These are phyloP conservation scores for Rachycentron canadum DNA, from an alignment of 2,797 vertebrate genomes.

Conservation along the genomic window DNA sequence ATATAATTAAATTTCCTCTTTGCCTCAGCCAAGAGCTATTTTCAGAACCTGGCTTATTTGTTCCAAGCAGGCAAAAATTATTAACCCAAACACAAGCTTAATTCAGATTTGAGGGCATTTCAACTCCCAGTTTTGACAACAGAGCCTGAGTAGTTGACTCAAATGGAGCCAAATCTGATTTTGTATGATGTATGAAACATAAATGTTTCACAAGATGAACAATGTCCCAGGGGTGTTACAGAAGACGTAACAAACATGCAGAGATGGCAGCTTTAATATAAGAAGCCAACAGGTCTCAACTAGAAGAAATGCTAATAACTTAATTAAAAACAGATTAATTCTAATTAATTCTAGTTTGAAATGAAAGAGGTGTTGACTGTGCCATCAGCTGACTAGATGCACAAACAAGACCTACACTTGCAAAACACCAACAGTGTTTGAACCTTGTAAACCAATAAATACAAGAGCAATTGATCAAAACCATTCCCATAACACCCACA, in stretches of 20 bases:
- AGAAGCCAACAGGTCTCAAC: slow-evolving; percentile 17
- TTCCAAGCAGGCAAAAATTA: slow-evolving; percentile 50
- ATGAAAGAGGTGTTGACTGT: slow-evolving; percentile 35
- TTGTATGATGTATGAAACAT: slow-evolving; percentile 10
- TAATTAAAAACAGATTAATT: slow-evolving; percentile 61
- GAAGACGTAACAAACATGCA: not conserved
- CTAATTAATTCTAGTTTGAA: slow-evolving; percentile 50
- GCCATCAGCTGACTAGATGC: slow-evolving; percentile 29
- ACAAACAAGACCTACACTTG: not conserved
- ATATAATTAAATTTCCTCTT: slow-evolving; percentile 67
- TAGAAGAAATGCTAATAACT: slow-evolving; percentile 50
- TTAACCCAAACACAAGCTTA: slow-evolving; percentile 48
- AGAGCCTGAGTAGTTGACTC: slow-evolving; percentile 1
- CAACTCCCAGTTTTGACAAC: slow-evolving; percentile 7
- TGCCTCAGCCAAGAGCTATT: slow-evolving; percentile 56
- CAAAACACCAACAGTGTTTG: slow-evolving; percentile 2
- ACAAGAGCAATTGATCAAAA: slow-evolving; percentile 35
- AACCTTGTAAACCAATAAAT: slow-evolving; percentile 33
- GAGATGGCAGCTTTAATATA: slow-evolving; percentile 13
- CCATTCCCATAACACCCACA: not conserved
- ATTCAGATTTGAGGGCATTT: slow-evolving; percentile 51
- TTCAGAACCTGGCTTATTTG: slow-evolving; percentile 49
- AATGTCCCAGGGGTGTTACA: not conserved
- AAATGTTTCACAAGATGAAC: slow-evolving; percentile 23
- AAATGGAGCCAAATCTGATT: slow-evolving; percentile 31